Base-by-base conservation (phyloP, 2,113 vertebrate species). In the Nannobrachium achirus region DNA sequence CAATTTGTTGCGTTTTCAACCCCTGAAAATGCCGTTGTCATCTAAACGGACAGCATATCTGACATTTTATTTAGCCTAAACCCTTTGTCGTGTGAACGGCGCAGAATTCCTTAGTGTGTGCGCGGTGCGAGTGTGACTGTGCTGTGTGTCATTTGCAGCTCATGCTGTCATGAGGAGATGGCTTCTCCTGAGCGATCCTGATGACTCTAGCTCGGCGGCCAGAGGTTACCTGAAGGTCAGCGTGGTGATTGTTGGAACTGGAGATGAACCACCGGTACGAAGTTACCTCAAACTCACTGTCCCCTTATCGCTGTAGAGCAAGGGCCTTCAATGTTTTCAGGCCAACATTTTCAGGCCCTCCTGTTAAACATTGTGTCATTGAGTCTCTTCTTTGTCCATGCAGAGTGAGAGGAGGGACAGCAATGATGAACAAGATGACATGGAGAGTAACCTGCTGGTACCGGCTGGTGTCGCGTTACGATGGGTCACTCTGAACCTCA, bases 141-240 rank as follows among this genome's bases (percentile, higher is more conserved):
- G 53, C n/a, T 57, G 82, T 71, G 75, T 84, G 61, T 2, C 45
- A 42, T 76, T 16, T 59, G 6, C 62, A 99, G 97, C 93, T 76
- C 98, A 99, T 13, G 92, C 94, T 50, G 87, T 97, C 51, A 93
- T 97, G 94, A 94, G 94, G 82, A 99, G 97, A 80, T 99, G 98
- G 98, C 93, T 99, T 53, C 94, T 99, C 52, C 89, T 99, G 81
- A 94, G 88, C 84, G 96, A 98, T 79, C 92, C 94, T 0, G 96
- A 98, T 83, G 95, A 99, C 62, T 56, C 93, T 58, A 94, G 82
- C 83, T 95, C 93, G 4, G 95, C 94, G 44, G 89, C 96, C 51
- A 97, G 91, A 89, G 98, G 98, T 63, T 99, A 99, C 85, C 83
- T 99, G 63, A 99, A 99, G 95, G 96, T 98, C 91, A 99, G 94